phyloP scores from a whole-genome alignment of 2,113 vertebrate genomes.

The Indicator maculatus region DNA sequence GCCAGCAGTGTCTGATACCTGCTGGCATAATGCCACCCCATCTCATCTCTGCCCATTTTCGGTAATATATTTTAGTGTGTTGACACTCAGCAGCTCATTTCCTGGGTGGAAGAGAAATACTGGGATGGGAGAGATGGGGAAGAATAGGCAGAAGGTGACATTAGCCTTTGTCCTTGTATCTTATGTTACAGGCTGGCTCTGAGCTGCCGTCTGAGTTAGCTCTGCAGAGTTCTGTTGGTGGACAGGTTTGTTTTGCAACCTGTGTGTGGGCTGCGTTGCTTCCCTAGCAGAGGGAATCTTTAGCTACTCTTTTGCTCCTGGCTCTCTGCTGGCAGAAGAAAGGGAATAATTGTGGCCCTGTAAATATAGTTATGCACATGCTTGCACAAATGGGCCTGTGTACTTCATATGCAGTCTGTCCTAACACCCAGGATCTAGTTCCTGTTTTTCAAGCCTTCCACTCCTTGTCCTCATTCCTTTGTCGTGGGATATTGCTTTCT shows the following conservation, averaged over 20 bases:
- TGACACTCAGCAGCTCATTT: background rate
- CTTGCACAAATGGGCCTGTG: conserved; percentile 50
- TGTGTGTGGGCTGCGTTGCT: conserved; percentile 24
- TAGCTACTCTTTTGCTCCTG: conserved; percentile 28
- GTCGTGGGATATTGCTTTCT: conserved; percentile 65
- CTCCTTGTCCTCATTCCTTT: conserved; percentile 70
- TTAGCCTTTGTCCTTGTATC: background rate
- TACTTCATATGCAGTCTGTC: conserved; percentile 3
- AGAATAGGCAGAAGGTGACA: background rate
- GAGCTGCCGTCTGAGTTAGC: background rate
- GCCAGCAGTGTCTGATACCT: conserved; percentile 13
- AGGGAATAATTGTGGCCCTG: conserved; percentile 55
- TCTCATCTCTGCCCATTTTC: background rate
- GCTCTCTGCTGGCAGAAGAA: conserved; percentile 56
- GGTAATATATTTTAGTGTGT: background rate
- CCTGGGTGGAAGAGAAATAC: background rate
- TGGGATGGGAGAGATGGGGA: background rate
- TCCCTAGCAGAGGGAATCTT: conserved; percentile 37
- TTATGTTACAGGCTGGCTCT: background rate
- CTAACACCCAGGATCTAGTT: conserved; percentile 46
- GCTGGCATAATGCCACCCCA: conserved; percentile 2
- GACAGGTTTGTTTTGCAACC: conserved; percentile 46
- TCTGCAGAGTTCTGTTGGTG: conserved; percentile 11
- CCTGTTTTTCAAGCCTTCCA: conserved; percentile 66
- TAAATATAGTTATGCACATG: conserved; percentile 61